phyloP scores from a whole-genome alignment of 2,113 vertebrate genomes.

The Melanerpes aurifrons region DNA sequence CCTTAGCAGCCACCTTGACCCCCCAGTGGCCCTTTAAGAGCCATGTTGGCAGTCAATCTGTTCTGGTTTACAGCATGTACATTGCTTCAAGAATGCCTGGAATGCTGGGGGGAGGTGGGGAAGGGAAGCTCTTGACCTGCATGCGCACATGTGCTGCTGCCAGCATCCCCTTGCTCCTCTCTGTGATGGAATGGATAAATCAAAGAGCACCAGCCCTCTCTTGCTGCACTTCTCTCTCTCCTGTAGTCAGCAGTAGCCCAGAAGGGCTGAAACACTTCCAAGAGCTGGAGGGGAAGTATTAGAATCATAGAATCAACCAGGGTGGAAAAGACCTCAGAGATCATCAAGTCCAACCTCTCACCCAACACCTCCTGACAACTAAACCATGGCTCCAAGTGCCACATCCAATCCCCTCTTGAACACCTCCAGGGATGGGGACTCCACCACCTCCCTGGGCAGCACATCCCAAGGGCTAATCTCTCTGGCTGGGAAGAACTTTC shows the following conservation, averaged over 20 bases:
- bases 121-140: conserved; percentile 66
- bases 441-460: no score
- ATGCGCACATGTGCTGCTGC: conserved; percentile 52
- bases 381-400: no score
- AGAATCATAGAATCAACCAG: no score
- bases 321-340: no score
- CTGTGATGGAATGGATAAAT: conserved; percentile 53
- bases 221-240: conserved; percentile 8
- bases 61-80: conserved; percentile 74
- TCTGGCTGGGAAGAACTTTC: no score
- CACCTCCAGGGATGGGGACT: no score
- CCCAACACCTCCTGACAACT: no score
- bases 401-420: no score
- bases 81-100: conserved; percentile 78
- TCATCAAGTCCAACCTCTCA: no score
- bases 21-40: conserved; percentile 70
- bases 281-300: neutral
- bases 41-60: conserved; percentile 76
- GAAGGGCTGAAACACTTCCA: neutral
- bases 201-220: conserved; percentile 13
- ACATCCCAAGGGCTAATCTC: no score
- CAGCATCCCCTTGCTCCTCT: conserved; percentile 60
- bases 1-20: conserved; percentile 25
- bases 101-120: conserved; percentile 79
- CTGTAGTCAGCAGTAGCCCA: conserved; percentile 3